phyloP scores from a whole-genome alignment of 1,140 invertebrate genomes.

The Zaprionus taronus region DNA sequence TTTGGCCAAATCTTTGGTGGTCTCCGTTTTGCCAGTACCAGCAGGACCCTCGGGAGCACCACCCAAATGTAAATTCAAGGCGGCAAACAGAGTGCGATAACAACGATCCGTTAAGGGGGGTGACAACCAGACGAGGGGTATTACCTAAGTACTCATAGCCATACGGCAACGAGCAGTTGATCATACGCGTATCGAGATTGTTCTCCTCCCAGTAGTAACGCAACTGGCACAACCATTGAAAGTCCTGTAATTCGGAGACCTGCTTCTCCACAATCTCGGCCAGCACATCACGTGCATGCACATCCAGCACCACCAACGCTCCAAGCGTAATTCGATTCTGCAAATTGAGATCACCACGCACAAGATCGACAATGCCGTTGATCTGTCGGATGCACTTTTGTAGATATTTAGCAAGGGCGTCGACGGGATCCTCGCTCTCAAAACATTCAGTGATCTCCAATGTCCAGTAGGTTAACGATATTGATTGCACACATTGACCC shows the following conservation, averaged over 20 bases:
- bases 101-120: slow-evolving; percentile 97
- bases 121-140: slow-evolving; percentile 93
- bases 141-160: slow-evolving; percentile 99
- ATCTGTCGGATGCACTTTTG: slow-evolving; percentile 89
- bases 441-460: slow-evolving; percentile 91
- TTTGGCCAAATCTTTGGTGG: slow-evolving; percentile 98
- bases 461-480: slow-evolving; percentile 96
- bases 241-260: slow-evolving; percentile 91
- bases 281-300: slow-evolving; percentile 95
- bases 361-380: slow-evolving; percentile 92
- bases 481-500: slow-evolving; percentile 94
- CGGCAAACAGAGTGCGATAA: slow-evolving; percentile 96
- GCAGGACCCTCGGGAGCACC: slow-evolving; percentile 98
- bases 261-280: slow-evolving; percentile 88
- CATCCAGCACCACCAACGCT: slow-evolving; percentile 95
- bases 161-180: slow-evolving; percentile 95
- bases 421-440: slow-evolving; percentile 84
- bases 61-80: slow-evolving; percentile 92
- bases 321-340: slow-evolving; percentile 96
- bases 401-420: slow-evolving; percentile 86
- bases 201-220: slow-evolving; percentile 97
- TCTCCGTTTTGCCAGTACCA: slow-evolving; percentile 98
- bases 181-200: slow-evolving; percentile 93
- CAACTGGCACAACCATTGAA: slow-evolving; percentile 96
- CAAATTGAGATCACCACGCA: slow-evolving; percentile 92